Evolutionary conservation across 2,888 invertebrate genomes (phyloP).

Genomic region (Lycophotia porphyrea): DNA sequence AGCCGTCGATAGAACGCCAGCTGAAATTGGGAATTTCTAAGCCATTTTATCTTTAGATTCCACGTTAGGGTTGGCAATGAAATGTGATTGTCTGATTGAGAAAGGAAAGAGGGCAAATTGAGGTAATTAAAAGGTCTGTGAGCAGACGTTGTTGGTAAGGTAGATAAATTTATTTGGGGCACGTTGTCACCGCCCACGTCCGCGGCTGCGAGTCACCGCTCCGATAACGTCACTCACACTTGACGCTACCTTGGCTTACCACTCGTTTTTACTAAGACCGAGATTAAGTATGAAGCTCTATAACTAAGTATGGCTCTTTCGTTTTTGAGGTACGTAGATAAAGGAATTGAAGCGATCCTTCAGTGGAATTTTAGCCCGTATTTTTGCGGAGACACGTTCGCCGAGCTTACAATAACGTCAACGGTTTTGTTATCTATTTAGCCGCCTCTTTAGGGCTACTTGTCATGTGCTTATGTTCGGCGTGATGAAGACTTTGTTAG

Average conservation of each 20-base stretch:
- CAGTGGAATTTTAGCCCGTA: conserved; percentile 48
- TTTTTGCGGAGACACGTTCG: conserved; percentile 57
- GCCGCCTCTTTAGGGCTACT: conserved; percentile 32
- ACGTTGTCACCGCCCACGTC: conserved; percentile 68
- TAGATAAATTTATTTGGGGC: conserved; percentile 79
- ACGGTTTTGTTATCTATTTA: conserved; percentile 56
- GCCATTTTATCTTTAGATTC: conserved; percentile 52
- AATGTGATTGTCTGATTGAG: conserved; percentile 58
- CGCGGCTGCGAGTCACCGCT: conserved; percentile 72
- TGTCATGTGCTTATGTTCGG: conserved; percentile 32
- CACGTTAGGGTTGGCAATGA: conserved; percentile 47
- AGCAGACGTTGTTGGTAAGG: conserved; percentile 74
- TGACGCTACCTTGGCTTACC: conserved; percentile 76
- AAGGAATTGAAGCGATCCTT: conserved; percentile 60
- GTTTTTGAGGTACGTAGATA: conserved; percentile 65
- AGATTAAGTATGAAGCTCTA: conserved; percentile 76
- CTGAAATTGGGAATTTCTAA: conserved; percentile 53
- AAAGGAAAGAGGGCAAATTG: conserved; percentile 69
- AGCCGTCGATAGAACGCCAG: conserved; percentile 57
- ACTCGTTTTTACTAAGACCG: conserved; percentile 73
- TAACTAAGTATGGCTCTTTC: conserved; percentile 67
- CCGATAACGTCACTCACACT: conserved; percentile 86
- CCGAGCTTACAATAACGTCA: conserved; percentile 46
- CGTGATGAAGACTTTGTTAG: conserved; percentile 23
- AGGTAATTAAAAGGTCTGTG: conserved; percentile 81